Base-by-base conservation (phyloP, 1,140 invertebrate species). In the Pseudomyrmex cubaensis region DNA sequence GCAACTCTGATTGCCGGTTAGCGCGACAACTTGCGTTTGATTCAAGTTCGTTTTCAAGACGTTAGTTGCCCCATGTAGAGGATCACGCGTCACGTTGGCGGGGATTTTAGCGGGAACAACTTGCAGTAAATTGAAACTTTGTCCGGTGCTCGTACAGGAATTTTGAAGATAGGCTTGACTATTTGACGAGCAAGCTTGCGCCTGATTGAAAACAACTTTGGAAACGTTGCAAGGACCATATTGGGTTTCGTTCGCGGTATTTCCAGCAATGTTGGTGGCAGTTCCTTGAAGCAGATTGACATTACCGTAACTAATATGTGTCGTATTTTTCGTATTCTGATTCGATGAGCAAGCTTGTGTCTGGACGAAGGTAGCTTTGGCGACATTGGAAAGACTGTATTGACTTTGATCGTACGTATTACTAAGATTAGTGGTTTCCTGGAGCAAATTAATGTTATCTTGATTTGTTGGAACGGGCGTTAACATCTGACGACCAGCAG, bases 251-350 rank as follows among this genome's bases (percentile, higher is more conserved):
- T 44, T 54, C n/a, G n/a, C 15, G 0, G 25, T 46, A n/a, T n/a
- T 35, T 17, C 8, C 25, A 44, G 7, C 15, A 52, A n/a, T 17
- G 15, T 20, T 44, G 10, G 46, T 10, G 10, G 69, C 15, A 10
- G 67, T 46, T 44, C 17, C 50, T 54, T 88, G 85, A 4, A 88
- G 35, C 1, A 87, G 12, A 4, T 87, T 88, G 8, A 87, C 15
- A 5, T 70, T 70, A 17, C 56, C 2, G 1, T 87, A 85, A 10
- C 83, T 17, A 50, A n/a, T 22, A 9, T 15, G 25, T 2, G 62
- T 50, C 22, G 13, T 54, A 25, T 63, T 35, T 35, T 76, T 64
- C 35, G 35, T 44, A 76, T 54, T 76, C 17, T 64, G 61, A 76
- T 35, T 64, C 7, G 48, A 20, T 3, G 25, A 13, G 13, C 74